Conservation (phyloP, 2,113 vertebrate species). For the Antechinus stuartii region DNA sequence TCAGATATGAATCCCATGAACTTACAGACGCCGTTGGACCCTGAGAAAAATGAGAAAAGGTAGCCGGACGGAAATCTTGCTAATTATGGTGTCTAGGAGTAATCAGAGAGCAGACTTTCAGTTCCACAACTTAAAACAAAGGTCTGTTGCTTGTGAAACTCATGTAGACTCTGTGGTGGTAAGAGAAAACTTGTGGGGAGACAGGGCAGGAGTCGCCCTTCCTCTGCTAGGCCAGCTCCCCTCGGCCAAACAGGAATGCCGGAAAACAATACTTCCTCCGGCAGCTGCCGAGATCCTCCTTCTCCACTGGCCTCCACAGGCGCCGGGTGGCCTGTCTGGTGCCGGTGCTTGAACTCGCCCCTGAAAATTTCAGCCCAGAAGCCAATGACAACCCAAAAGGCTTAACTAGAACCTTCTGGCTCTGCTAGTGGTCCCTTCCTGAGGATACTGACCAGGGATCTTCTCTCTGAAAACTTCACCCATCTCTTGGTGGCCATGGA, state of each 20-base stretch:
- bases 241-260: background rate
- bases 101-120: background rate
- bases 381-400: background rate
- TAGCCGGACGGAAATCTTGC: background rate
- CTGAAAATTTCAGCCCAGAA: conserved; percentile 7
- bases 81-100: background rate
- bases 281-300: background rate
- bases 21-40: background rate
- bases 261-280: conserved; percentile 25
- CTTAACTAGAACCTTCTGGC: background rate
- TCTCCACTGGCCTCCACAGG: background rate
- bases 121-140: conserved; percentile 7
- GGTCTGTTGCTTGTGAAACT: background rate
- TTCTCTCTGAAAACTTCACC: background rate
- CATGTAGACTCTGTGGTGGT: background rate
- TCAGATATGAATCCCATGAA: background rate
- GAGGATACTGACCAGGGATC: background rate
- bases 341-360: background rate
- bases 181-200: background rate
- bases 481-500: background rate
- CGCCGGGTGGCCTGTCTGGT: background rate
- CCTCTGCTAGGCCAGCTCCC: background rate
- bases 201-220: background rate
- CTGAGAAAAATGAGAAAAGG: conserved; percentile 29
- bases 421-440: background rate